phyloP scores from a whole-genome alignment of 2,888 invertebrate species.

The Nomada lathburiana region DNA sequence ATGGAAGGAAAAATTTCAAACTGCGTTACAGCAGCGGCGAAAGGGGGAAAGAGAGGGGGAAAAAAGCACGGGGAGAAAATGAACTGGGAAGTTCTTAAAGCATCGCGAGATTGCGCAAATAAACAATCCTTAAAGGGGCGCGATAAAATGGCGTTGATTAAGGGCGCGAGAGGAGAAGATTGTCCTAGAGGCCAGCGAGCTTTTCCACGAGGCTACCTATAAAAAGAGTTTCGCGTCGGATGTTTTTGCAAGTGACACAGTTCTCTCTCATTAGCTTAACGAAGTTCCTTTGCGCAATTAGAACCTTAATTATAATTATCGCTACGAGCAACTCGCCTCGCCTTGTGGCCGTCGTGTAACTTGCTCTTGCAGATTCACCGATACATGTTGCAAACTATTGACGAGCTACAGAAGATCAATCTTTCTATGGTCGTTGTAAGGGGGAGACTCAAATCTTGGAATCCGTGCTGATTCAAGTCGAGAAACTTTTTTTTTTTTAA shows the following conservation, averaged over 20 bases:
- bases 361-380: not conserved
- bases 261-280: conserved; percentile 52
- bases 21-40: not conserved
- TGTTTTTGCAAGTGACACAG: conserved; percentile 27
- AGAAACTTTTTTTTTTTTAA: too few relatives aligned
- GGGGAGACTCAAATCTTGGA: too few relatives aligned
- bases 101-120: conserved; percentile 24
- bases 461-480: too few relatives aligned
- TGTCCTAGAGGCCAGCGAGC: not conserved
- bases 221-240: not conserved
- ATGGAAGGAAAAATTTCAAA: conserved; percentile 9
- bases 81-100: conserved; percentile 29
- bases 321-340: not conserved
- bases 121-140: conserved; percentile 28
- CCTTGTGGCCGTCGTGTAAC: conserved; percentile 24
- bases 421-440: too few relatives aligned
- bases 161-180: conserved; percentile 14
- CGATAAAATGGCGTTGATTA: conserved; percentile 50
- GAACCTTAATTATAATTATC: conserved; percentile 56
- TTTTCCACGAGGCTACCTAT: conserved; percentile 6
- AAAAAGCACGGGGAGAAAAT: not conserved
- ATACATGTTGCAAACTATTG: not conserved
- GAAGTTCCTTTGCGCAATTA: conserved; percentile 55
- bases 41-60: not conserved
- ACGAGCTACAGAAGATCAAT: too few relatives aligned